Conservation (phyloP, 2,113 vertebrate species). For the Lepisosteus osseus region DNA sequence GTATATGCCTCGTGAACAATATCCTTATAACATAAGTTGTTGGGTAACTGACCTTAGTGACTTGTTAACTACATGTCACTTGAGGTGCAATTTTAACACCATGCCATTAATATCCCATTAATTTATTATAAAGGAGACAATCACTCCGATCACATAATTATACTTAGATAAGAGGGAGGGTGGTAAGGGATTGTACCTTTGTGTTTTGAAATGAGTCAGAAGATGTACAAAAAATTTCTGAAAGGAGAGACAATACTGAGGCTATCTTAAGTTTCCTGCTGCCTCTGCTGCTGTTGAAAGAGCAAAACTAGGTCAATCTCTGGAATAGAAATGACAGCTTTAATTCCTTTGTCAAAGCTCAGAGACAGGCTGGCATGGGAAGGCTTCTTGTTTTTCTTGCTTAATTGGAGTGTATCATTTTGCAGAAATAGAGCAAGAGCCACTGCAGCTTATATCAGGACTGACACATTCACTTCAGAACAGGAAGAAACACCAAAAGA, state of each 20-base stretch:
- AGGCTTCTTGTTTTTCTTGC: slow-evolving; percentile 28
- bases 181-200: background rate
- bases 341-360: slow-evolving; percentile 21
- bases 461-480: slow-evolving; percentile 9
- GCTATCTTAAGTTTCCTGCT: slow-evolving; percentile 13
- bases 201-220: background rate
- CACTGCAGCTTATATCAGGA: slow-evolving; percentile 9
- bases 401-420: slow-evolving; percentile 44
- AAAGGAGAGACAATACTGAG: background rate
- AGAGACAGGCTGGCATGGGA: slow-evolving; percentile 8
- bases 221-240: background rate
- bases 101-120: slow-evolving; percentile 42
- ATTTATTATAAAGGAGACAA: slow-evolving; percentile 21
- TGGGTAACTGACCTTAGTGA: slow-evolving; percentile 24
- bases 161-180: background rate
- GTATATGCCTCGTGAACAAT: too few relatives aligned
- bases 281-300: slow-evolving; percentile 13
- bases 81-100: slow-evolving; percentile 38
- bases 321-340: slow-evolving; percentile 24
- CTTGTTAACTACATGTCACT: slow-evolving; percentile 46
- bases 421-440: slow-evolving; percentile 29
- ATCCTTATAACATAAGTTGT: too few relatives aligned
- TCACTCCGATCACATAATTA: background rate
- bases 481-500: background rate
- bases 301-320: slow-evolving; percentile 33